Evolutionary conservation across 1,140 invertebrate species (phyloP), one percentile per base, ranked within the genome.

Genomic region (Archivesica marissinica): DNA sequence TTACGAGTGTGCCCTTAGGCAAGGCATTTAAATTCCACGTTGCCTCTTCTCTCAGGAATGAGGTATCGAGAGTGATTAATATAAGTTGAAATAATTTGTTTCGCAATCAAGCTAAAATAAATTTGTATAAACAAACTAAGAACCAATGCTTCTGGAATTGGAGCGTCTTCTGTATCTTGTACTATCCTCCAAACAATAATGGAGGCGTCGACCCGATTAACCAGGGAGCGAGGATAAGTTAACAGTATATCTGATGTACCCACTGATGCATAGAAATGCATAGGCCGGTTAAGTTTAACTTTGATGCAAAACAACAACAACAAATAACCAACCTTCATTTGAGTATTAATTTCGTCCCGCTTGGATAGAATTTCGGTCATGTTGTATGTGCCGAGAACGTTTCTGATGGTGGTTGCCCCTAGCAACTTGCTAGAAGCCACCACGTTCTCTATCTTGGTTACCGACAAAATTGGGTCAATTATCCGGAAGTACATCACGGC

Each of bases 351-450:
- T 2, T 68, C 64, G 17, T 68, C 78, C 11, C 78, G 41, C 25
- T 81, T 35, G 13, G 78, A 44, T 35, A 81, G 30, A 7, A 81
- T 50, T 23, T 81, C 78, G 15, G 78, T 70, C 64, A 81, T 70
- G 17, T 50, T 50, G 44, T 81, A 81, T 9, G 78, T 81, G 2
- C 78, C 78, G 1, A 81, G 64, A 4, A 47, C 35, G 44, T 81
- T 81, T 25, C 78, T 68, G n/a, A 81, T 41, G 2, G 78, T 81
- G n/a, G 78, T 81, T 23, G 78, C 78, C 20, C 78, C 78, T 38
- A 81, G 28, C 41, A 81, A 3, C 35, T 81, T 81, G 33, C 78
- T 47, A 7, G 78, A 66, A 1, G 11, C 61, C 0, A 23, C 23
- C 0, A 70, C 61, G 35, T 81, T 70, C n/a, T 68, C 64, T 20